Evolutionary conservation across 2,797 vertebrate genomes (phyloP), one percentile per base, ranked within the genome.

Genomic region (Chelon labrosus): DNA sequence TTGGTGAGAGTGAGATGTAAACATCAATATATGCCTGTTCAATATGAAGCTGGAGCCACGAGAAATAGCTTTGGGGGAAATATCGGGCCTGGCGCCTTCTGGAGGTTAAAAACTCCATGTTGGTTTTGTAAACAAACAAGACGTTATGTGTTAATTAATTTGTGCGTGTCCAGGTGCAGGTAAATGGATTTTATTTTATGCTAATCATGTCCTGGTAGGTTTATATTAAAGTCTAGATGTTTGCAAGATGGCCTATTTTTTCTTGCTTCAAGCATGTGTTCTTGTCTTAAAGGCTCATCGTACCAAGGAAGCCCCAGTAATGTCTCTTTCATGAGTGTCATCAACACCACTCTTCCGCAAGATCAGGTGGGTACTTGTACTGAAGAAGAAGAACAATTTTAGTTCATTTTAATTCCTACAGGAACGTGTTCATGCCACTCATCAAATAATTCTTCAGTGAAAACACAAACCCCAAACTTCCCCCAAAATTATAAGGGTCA

Each of bases 311-410:
- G 55, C 0, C 20, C 50, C 3, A 52, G 73, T 25, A 86, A 83
- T 52, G 50, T 7, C 13, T 58, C 87, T 39, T 10, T 69, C 57
- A 61, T 51, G 54, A 65, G 69, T 7, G 0, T 5, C 14, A 19
- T 82, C n/a, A 90, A 87, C 59, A 53, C 19, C 11, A 84, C 79
- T 9, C 0, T 70, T 16, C 41, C 54, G 8, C 60, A 6, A 41
- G 63, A 93, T 71, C 68, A 91, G 88, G 95, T 95, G 59, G 19
- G 93, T 70, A 4, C 52, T 54, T 14, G 37, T 8, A 58, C 65
- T 65, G 4, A 25, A 17, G 2, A 50, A 49, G 38, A 35, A 41
- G 7, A 16, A 8, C 16, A 69, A 3, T 19, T 62, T 14, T 25
- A 12, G 35, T 16, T 9, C 1, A 16, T 52, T 31, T 69, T 16